Evolutionary conservation across 2,797 vertebrate species (phyloP), one percentile per base, ranked within the genome.

Genomic region (Notolepis coatsorum): DNA sequence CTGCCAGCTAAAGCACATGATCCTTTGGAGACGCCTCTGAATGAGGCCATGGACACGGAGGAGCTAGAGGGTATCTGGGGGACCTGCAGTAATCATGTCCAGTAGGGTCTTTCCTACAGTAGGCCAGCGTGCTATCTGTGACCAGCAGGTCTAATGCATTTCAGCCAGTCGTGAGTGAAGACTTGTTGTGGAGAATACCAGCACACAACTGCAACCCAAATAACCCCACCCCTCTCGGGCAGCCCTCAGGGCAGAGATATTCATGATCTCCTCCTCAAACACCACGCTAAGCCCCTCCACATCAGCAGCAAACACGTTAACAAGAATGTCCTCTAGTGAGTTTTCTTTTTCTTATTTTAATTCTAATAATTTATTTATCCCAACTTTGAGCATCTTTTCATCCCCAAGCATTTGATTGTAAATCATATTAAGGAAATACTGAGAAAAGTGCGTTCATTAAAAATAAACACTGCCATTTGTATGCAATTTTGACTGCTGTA

Each of bases 171-270:
- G 21, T 33, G 1, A 70, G 74, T 7, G 69, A 53, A 81, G 65
- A 65, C 67, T 73, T 52, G 49, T 75, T 78, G 80, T 82, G 81
- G 61, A 72, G 76, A 83, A 82, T 73, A 71, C 86, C 81, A 88
- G 86, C 89, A 88, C 90, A 90, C 86, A 84, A 67, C 83, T 76
- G 64, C 82, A 86, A 84, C 84, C 82, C 86, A n/a, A n/a, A n/a
- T n/a, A 84, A 67, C 83, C 77, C 64, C 82, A 86, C 84, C 84
- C 82, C 86, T n/a, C n/a, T n/a, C 59, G 42, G 82, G 82, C 73
- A 68, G 83, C 81, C 85, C 88, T 82, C 55, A 75, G 81, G 85
- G 78, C 79, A 82, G 87, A 90, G 84, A 84, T 60, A 58, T 86
- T 88, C 77, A 64, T 71, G 67, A 77, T 73, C 80, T 82, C 80